Evolutionary conservation across 2,797 vertebrate species (phyloP), one percentile per base, ranked within the genome.

Genomic region (Platalea minor): DNA sequence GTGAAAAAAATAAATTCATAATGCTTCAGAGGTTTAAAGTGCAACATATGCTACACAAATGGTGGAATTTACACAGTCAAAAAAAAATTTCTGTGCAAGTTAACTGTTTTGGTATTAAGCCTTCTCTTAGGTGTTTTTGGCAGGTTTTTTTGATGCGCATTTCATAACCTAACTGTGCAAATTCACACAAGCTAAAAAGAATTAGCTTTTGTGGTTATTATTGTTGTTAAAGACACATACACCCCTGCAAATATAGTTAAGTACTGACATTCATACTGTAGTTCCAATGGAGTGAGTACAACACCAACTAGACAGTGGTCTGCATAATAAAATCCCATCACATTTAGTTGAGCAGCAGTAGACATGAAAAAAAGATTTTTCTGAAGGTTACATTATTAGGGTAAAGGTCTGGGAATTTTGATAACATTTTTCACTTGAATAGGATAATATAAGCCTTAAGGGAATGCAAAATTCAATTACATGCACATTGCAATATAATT

Each of bases 401-500:
- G 93, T 86, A 92, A 91, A 86, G 9, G 63, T 61, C 77, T 91
- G 81, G 59, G 25, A 92, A 82, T 82, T 95, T 54, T 76, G 59
- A 70, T 93, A 86, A 54, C 17, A 37, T 93, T 94, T 95, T 94
- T 76, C 67, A 51, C 51, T 85, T 82, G 25, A 93, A 59, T 28
- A 53, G 64, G 45, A 81, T 64, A 92, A 85, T 65, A 79, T 2
- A 65, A 13, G 33, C 74, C 80, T 91, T 85, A 54, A 94, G 33
- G 61, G 45, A 95, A 93, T 37, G 23, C 10, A 86, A 91, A 95
- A 93, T 85, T 87, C 72, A 76, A 77, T 92, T 88, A 83, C 16
- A 65, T 28, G 29, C 35, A 83, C 46, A 61, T 3, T 57, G n/a
- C 77, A 88, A 87, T 53, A 90, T 46, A 78, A 13, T 72, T 88